phyloP scores from a whole-genome alignment of 2,113 vertebrate genomes.

The Trogon melanurus region DNA sequence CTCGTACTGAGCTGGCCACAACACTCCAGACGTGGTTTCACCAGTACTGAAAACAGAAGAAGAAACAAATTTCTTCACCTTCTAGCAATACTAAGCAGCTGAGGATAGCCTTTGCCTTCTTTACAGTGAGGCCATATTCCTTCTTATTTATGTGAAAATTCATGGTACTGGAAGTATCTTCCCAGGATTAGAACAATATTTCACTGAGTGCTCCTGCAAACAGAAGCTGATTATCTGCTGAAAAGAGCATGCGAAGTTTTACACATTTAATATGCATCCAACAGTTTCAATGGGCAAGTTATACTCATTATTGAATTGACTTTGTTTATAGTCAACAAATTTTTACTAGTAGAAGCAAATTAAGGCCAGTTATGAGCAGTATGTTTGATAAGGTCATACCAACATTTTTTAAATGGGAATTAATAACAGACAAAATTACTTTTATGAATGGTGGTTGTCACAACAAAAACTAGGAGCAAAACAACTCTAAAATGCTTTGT shows the following conservation, averaged over 20 bases:
- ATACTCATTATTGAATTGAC: background rate
- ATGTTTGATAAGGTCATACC: background rate
- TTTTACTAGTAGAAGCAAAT: background rate
- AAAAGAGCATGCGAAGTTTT: background rate
- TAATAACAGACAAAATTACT: background rate
- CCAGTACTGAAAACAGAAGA: background rate
- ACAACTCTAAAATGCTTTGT: background rate
- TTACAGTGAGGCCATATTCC: background rate
- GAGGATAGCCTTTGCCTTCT: background rate
- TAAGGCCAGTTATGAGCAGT: background rate
- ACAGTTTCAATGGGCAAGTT: background rate
- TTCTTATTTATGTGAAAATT: background rate
- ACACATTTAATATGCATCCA: background rate
- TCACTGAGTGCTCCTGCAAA: background rate
- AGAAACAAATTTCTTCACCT: no score
- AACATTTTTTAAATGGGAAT: background rate
- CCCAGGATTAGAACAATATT: background rate
- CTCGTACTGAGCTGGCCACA: background rate
- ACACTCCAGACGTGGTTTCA: background rate
- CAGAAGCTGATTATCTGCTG: background rate
- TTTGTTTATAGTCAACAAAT: background rate
- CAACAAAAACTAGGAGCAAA: background rate
- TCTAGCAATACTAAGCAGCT: background rate
- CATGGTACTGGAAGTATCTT: background rate
- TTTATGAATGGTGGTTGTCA: background rate